A percentile compares a stretch with the other conserved stretches of the same genome.
Evolutionary conservation across 64 coral and sea anemone genomes (phyloP).

Genomic region (Porites australiensis): DNA sequence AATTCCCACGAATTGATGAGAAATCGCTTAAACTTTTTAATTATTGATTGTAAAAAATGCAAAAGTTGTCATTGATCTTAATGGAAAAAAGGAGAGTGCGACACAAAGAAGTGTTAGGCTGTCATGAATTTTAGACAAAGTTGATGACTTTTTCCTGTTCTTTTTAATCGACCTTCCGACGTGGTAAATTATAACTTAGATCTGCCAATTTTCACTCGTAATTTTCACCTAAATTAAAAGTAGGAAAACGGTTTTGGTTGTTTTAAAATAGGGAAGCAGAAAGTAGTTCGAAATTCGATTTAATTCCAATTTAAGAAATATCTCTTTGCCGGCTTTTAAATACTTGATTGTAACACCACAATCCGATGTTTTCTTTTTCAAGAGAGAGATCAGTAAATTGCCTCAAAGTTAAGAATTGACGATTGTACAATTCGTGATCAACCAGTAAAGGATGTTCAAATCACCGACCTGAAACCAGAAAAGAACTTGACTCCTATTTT

Average conservation of each 20-base stretch:
- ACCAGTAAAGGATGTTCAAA: no score
- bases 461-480: no score
- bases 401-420: no score
- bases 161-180: background rate
- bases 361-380: background rate
- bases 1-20: constrained; percentile 41
- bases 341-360: constrained; percentile 2
- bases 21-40: constrained; percentile 41
- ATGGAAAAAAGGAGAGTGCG: background rate
- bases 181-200: no score
- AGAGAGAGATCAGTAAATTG: background rate
- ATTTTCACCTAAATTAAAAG: no score
- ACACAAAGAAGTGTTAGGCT: background rate
- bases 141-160: background rate
- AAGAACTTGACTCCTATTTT: no score
- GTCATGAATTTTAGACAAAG: constrained; percentile 8
- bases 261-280: background rate
- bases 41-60: constrained; percentile 45
- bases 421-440: no score
- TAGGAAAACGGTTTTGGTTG: background rate
- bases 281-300: constrained; percentile 9
- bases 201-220: no score
- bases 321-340: background rate
- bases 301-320: constrained; percentile 3
- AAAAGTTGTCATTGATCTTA: constrained; percentile 38